Conservation (phyloP, 64 coral and sea anemone species). For the Acropora tenuis region DNA sequence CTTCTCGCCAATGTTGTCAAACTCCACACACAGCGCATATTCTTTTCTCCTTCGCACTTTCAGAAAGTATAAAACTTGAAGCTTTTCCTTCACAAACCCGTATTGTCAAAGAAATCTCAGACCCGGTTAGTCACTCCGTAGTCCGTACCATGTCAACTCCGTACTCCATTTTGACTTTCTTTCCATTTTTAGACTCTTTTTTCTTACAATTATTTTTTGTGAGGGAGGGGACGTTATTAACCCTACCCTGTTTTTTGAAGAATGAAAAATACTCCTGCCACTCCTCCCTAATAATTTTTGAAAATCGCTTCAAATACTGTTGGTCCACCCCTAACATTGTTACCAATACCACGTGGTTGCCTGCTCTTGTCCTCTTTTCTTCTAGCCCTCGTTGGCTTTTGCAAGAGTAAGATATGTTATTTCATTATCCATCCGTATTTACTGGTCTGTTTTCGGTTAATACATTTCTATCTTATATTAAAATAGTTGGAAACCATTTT, state of each 20-base stretch:
- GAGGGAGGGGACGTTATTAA: neutral
- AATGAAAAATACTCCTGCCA: neutral
- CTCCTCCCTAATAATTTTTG: neutral
- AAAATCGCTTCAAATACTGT: slow-evolving; percentile 24
- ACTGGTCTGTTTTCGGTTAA: neutral
- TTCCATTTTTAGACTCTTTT: neutral
- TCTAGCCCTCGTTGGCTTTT: slow-evolving; percentile 89
- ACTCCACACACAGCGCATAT: neutral
- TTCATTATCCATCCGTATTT: neutral
- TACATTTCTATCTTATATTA: neutral
- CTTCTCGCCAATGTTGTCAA: neutral
- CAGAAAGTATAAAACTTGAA: neutral
- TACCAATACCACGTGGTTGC: slow-evolving; percentile 81
- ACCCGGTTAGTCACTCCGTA: too few relatives aligned
- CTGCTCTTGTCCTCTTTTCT: slow-evolving; percentile 74
- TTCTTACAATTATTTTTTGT: neutral
- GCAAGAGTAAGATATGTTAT: slow-evolving; percentile 74
- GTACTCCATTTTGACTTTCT: slow-evolving; percentile 18
- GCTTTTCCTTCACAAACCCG: neutral
- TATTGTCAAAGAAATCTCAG: neutral
- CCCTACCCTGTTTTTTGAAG: neutral
- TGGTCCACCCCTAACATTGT: slow-evolving; percentile 63
- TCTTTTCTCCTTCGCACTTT: neutral
- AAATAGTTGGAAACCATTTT: neutral
- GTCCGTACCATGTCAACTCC: neutral